These are phyloP conservation scores for Tetragonula clypearis DNA, from an alignment of 1,140 invertebrate genomes.

Conservation along the genomic window DNA sequence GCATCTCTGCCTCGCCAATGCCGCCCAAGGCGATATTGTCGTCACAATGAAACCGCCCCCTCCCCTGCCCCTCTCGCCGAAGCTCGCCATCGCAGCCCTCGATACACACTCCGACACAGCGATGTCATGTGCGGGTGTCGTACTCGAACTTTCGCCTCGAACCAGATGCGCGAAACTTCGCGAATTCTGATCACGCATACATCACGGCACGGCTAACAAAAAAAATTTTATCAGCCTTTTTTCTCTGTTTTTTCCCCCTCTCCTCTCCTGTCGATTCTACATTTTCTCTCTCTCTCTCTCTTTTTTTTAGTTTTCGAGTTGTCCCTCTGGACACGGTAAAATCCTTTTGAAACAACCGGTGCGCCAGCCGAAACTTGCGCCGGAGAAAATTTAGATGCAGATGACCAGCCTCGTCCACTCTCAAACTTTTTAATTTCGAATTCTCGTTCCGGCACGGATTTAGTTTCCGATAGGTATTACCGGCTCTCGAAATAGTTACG, in stretches of 20 bases:
- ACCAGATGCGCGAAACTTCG: conserved; percentile 65
- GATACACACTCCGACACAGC: conserved; percentile 59
- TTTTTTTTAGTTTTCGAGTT: conserved; percentile 18
- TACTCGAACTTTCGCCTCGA: conserved; percentile 65
- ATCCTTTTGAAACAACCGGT: conserved; percentile 32
- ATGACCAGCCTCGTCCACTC: conserved; percentile 5
- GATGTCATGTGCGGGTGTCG: conserved; percentile 63
- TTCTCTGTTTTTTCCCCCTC: not conserved
- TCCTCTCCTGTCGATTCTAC: no score
- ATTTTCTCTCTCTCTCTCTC: no score
- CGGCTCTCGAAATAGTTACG: not conserved
- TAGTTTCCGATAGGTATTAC: conserved; percentile 15
- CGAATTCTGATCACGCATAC: conserved; percentile 68
- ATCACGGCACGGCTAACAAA: conserved; percentile 44
- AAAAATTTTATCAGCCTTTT: conserved; percentile 46
- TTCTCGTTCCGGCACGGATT: not conserved
- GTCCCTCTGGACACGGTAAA: conserved; percentile 25
- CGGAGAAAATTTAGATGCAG: conserved; percentile 47
- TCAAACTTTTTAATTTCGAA: conserved; percentile 46
- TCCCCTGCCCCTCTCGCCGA: conserved; percentile 21
- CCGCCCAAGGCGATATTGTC: conserved; percentile 78
- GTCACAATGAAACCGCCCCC: conserved; percentile 75
- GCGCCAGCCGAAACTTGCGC: conserved; percentile 13
- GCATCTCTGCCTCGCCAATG: conserved; percentile 73
- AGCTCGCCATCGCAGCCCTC: conserved; percentile 58